Base-by-base conservation (phyloP, 1,140 invertebrate species). In the Eupeodes corollae region DNA sequence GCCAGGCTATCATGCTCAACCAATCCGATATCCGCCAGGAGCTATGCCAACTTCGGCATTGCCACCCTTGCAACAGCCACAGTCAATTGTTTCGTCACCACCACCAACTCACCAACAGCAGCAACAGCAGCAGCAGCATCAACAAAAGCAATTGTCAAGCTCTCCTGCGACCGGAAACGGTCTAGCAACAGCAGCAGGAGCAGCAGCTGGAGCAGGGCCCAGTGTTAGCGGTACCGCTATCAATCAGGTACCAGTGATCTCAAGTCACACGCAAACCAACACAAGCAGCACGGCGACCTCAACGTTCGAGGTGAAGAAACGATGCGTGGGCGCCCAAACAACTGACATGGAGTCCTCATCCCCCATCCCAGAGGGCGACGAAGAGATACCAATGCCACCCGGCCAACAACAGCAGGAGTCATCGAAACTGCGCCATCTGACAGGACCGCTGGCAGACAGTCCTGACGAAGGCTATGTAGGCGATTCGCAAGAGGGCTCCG, bases 401-500 rank as follows among this genome's bases (percentile, higher is more conserved):
- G 9, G 50, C 42, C 16, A 49, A 48, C 33, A 46, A 46, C 37
- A 48, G 45, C n/a, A 48, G 51, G 53, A 58, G 44, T 34, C 50
- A 45, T 49, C 51, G n/a, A 66, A 64, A 52, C 52, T 69, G 10
- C 61, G 54, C 47, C 63, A 61, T 44, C 52, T 61, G 15, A 72
- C 70, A 48, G 82, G 77, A 48, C 75, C 77, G n/a, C 74, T 84
- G 52, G 80, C 83, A 3, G 86, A 90, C 55, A 88, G 86, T 62
- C 86, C 86, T 6, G 87, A 91, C 62, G 87, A 91, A 62, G 87
- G 87, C 1, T 91, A 89, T 62, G 86, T 86, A 38, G 86, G 86
- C 21, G 86, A 89, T 59, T 77, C 67, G 6, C 66, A 68, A 39
- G 72, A 72, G 62, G 62, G 60, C 43, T 73, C 75, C 56, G 75